Base-by-base conservation (phyloP, 2,888 invertebrate genomes). In the Yponomeuta cagnagella region DNA sequence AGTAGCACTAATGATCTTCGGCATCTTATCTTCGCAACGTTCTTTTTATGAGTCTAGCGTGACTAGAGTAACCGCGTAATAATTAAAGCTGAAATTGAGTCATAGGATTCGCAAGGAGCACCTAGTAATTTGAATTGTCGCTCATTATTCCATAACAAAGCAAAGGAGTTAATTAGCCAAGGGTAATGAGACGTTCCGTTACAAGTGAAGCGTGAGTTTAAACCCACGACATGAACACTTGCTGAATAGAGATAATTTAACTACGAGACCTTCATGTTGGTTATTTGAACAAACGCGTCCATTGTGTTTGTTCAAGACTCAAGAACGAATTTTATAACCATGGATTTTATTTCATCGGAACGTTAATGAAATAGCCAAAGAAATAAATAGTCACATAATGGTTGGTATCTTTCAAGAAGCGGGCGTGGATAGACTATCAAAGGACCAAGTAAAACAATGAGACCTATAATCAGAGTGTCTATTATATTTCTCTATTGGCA, bases 241-340 rank as follows among this genome's bases (percentile, higher is more conserved):
- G 78, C 71, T 73, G 74, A 76, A 76, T 77, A 76, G 76, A 75
- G 76, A 83, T 83, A 83, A 83, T 85, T 83, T 79, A 76, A 43
- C 15, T 15, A 12, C 52, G 80, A 77, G 81, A 82, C 84, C 85
- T 83, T 81, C 80, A 81, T 79, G 77, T 78, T 74, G 83, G 78
- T 86, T 82, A 90, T 90, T 89, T 88, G 82, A 82, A 83, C 84
- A 86, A 85, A 84, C 83, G 84, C 82, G 82, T 78, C 85, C 87
- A 87, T 90, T 91, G 86, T 90, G 78, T 88, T 85, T 91, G 89
- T 81, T 83, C 88, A 88, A 82, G 84, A 84, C 76, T 85, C 88
- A 82, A 87, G 88, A 88, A 90, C 84, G 81, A 74, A 79, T 83
- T 86, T 81, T 75, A 78, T 15, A n/a, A 68, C 33, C 43, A 23